These are phyloP conservation scores for Orthosia incerta DNA, from an alignment of 2,888 invertebrate genomes.

Conservation along the genomic window DNA sequence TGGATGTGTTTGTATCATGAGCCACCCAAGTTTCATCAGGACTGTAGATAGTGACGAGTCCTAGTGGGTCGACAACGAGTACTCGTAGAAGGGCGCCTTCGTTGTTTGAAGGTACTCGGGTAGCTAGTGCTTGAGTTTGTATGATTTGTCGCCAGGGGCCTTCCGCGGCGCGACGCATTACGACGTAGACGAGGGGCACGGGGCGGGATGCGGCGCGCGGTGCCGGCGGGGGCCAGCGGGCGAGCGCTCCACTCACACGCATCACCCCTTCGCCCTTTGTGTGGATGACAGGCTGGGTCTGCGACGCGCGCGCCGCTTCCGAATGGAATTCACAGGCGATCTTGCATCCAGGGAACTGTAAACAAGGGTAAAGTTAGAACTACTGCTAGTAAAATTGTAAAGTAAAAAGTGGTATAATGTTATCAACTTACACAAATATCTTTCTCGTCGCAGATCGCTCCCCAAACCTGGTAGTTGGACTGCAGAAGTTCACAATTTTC, in stretches of 20 bases:
- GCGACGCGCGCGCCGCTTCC: constrained; percentile 91
- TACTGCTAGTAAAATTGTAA: neutral
- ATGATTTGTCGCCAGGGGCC: constrained; percentile 93
- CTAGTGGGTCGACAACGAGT: constrained; percentile 93
- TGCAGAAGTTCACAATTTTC: constrained; percentile 94
- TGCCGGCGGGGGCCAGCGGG: constrained; percentile 92
- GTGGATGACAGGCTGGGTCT: constrained; percentile 93
- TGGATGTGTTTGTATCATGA: constrained; percentile 89
- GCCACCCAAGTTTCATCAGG: constrained; percentile 92
- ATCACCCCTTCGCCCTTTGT: constrained; percentile 93
- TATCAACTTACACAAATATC: constrained; percentile 93
- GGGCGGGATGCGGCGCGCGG: constrained; percentile 91
- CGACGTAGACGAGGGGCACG: constrained; percentile 92
- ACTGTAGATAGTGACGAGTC: constrained; percentile 93
- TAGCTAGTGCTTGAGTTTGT: constrained; percentile 92
- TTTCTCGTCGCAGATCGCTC: constrained; percentile 93
- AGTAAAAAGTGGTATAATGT: constrained; percentile 34
- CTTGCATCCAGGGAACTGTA: constrained; percentile 94
- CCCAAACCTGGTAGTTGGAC: constrained; percentile 94
- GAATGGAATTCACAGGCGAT: constrained; percentile 93
- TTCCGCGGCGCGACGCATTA: constrained; percentile 92
- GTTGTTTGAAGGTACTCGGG: constrained; percentile 92
- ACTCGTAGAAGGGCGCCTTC: constrained; percentile 93
- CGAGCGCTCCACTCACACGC: constrained; percentile 92
- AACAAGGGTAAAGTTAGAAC: constrained; percentile 66